Percentiles rank a stretch among this genome's conserved stretches.
phyloP scores from a whole-genome alignment of 2,888 invertebrate species.

The Elaeidobius kamerunicus region DNA sequence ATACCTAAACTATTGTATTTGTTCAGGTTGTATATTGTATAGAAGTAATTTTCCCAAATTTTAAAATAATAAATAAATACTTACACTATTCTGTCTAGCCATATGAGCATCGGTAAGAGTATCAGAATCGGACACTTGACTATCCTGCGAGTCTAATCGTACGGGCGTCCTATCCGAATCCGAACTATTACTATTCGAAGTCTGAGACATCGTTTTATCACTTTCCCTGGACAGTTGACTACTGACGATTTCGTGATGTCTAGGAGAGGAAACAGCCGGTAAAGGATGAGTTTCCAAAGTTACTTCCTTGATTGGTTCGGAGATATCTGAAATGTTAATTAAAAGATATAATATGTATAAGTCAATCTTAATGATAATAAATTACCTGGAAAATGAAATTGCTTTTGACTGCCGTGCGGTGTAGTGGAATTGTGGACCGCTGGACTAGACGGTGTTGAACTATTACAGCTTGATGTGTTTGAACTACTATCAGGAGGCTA shows the following conservation, averaged over 20 bases:
- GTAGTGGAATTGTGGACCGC: conserved; percentile 58
- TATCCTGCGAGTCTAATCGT: conserved; percentile 79
- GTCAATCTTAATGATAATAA: too few species aligned
- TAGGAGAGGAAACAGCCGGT: conserved; percentile 15
- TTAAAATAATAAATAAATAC: too few species aligned
- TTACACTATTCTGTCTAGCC: conserved; percentile 80
- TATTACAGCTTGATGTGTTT: conserved; percentile 93
- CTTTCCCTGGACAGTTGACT: conserved; percentile 67
- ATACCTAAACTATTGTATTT: too few species aligned
- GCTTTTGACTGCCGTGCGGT: conserved; percentile 51
- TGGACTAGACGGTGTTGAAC: conserved; percentile 94
- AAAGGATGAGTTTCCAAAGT: conserved; percentile 53
- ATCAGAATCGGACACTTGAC: conserved; percentile 67
- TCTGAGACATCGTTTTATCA: conserved; percentile 64
- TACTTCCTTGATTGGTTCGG: conserved; percentile 51
- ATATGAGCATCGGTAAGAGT: conserved; percentile 56
- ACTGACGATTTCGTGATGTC: conserved; percentile 51
- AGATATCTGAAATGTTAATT: too few species aligned
- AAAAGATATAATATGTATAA: too few species aligned
- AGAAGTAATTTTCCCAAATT: too few species aligned
- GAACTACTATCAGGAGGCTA: conserved; percentile 85
- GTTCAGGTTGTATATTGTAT: too few species aligned
- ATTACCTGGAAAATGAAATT: conserved; percentile 79
- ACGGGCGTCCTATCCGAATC: conserved; percentile 82
- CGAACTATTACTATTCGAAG: conserved; percentile 68